These are phyloP conservation scores for Microplitis deprimator DNA, from an alignment of 2,888 invertebrate species.

Conservation along the genomic window DNA sequence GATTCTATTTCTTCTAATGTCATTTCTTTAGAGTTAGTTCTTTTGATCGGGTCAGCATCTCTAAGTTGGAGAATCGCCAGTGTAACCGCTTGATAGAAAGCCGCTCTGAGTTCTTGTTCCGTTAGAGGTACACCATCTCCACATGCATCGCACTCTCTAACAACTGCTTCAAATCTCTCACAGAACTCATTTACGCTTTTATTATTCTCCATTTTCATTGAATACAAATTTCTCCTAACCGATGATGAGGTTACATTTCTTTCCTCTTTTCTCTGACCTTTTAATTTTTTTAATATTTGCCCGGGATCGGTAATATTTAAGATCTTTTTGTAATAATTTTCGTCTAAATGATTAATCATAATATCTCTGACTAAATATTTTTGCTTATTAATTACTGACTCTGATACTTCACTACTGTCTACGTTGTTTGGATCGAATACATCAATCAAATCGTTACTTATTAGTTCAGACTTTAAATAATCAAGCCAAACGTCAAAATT, in stretches of 20 bases:
- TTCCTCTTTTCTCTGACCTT: slow-evolving; percentile 28
- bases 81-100: slow-evolving; percentile 48
- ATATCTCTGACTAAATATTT: neutral
- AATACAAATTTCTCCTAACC: slow-evolving; percentile 43
- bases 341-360: slow-evolving; percentile 1
- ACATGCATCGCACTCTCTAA: neutral
- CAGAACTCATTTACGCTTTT: slow-evolving; percentile 9
- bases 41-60: slow-evolving; percentile 12
- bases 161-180: slow-evolving; percentile 29
- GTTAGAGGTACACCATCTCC: neutral
- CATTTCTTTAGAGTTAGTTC: slow-evolving; percentile 24
- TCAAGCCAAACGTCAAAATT: slow-evolving; percentile 7
- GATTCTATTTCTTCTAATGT: slow-evolving; percentile 18
- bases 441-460: neutral
- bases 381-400: neutral
- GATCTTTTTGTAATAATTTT: slow-evolving; percentile 5
- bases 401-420: neutral
- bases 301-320: neutral
- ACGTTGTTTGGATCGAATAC: neutral
- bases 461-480: neutral
- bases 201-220: slow-evolving; percentile 27
- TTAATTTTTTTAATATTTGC: slow-evolving; percentile 5
- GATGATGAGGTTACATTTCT: slow-evolving; percentile 41
- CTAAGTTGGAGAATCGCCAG: slow-evolving; percentile 36
- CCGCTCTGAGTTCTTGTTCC: slow-evolving; percentile 40